Percentiles rank a stretch among this genome's conserved stretches.
Conservation (phyloP, 2,888 invertebrate genomes). For the Nephrotoma flavescens region DNA sequence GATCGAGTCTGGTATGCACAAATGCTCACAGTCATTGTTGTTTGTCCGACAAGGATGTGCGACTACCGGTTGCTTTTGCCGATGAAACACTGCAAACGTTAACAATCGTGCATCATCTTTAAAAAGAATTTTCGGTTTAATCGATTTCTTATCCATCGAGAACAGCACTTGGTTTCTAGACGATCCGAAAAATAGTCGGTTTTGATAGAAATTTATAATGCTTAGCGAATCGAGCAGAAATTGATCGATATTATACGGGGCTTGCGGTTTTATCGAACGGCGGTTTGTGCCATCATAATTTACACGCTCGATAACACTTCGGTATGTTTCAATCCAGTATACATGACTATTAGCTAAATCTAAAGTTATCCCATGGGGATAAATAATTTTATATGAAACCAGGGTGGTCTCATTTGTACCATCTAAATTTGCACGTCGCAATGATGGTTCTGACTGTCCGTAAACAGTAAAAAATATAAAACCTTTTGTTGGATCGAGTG, state of each 20-base stretch:
- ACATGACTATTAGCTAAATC: slow-evolving; percentile 55
- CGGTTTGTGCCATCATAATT: slow-evolving; percentile 55
- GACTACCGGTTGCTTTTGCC: slow-evolving; percentile 59
- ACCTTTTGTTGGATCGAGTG: slow-evolving; percentile 63
- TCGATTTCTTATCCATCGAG: slow-evolving; percentile 41
- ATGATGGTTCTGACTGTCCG: slow-evolving; percentile 16
- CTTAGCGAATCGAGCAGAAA: slow-evolving; percentile 35
- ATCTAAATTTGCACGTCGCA: slow-evolving; percentile 49
- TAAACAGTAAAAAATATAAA: slow-evolving; percentile 2
- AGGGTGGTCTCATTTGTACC: slow-evolving; percentile 45
- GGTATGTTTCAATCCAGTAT: slow-evolving; percentile 70
- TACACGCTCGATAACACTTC: slow-evolving; percentile 62
- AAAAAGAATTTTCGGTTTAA: slow-evolving; percentile 33
- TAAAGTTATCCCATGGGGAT: slow-evolving; percentile 57
- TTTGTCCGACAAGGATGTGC: slow-evolving; percentile 51
- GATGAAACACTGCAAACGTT: slow-evolving; percentile 57
- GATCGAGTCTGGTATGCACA: slow-evolving; percentile 55
- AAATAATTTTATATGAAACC: slow-evolving; percentile 54
- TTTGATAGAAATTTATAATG: slow-evolving; percentile 59
- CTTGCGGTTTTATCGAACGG: neutral
- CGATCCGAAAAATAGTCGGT: slow-evolving; percentile 54
- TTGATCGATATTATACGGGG: slow-evolving; percentile 8
- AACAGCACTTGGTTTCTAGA: slow-evolving; percentile 52
- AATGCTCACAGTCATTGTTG: slow-evolving; percentile 59
- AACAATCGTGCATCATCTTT: slow-evolving; percentile 42